phyloP scores from a whole-genome alignment of 2,888 invertebrate species.

The Ectobius pallidus region DNA sequence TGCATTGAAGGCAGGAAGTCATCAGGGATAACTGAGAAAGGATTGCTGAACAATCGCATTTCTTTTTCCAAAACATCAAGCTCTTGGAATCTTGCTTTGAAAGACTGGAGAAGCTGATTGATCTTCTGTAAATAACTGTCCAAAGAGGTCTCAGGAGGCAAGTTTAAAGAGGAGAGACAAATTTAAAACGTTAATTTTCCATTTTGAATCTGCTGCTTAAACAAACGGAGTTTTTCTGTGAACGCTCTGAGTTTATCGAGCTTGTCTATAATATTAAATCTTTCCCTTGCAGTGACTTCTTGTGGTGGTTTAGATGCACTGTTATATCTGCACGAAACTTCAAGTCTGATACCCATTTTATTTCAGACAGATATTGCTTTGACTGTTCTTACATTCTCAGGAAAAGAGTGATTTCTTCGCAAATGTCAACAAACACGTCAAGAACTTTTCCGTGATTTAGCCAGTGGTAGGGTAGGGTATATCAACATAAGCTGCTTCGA shows the following conservation, averaged over 20 bases:
- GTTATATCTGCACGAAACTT: not conserved
- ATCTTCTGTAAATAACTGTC: not conserved
- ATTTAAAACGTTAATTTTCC: not conserved
- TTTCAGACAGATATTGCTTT: not conserved
- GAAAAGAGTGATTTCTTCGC: slow-evolving; percentile 7
- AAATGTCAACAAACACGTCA: not conserved
- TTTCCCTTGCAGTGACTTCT: not conserved
- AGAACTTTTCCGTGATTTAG: not conserved
- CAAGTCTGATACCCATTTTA: not conserved
- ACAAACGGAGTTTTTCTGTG: slow-evolving; percentile 4
- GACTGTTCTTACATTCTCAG: not conserved
- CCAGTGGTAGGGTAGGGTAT: not conserved
- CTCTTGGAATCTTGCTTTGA: not conserved
- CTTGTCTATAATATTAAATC: not conserved
- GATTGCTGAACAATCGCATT: not conserved
- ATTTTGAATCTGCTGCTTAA: not conserved
- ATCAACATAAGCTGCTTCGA: not conserved
- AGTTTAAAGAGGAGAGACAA: not conserved
- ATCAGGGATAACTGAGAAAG: not conserved
- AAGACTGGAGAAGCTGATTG: not conserved
- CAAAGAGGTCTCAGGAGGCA: not conserved
- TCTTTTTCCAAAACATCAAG: not conserved
- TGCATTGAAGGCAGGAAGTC: not conserved
- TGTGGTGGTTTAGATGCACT: not conserved
- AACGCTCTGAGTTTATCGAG: not conserved